Percentiles rank a stretch among this genome's conserved stretches.
Evolutionary conservation across 2,113 vertebrate genomes (phyloP).

Genomic region (Saimiri boliviensis): DNA sequence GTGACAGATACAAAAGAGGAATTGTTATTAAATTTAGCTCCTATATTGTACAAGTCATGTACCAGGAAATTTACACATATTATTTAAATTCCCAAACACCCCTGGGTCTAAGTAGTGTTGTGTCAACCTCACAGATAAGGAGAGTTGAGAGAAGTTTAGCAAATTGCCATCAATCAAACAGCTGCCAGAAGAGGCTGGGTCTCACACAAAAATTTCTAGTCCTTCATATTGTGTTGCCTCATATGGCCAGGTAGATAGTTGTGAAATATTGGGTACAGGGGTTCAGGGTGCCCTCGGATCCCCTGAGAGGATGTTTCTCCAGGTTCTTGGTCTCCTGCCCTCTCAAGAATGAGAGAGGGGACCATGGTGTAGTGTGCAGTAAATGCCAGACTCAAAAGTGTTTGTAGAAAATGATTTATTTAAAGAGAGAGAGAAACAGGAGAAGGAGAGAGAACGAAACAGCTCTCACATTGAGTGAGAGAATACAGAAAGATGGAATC

Average conservation of each 20-base stretch:
- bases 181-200: background rate
- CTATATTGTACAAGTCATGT: background rate
- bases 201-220: background rate
- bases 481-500: no score
- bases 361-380: no score
- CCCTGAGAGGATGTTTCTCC: no score
- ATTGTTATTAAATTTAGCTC: background rate
- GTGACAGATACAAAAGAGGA: background rate
- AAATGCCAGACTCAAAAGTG: no score
- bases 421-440: no score
- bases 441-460: no score
- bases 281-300: no score
- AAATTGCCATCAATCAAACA: background rate
- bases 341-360: no score
- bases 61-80: background rate
- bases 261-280: no score
- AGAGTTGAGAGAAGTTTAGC: background rate
- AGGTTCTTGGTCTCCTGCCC: no score
- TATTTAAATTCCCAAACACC: background rate
- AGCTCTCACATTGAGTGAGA: no score
- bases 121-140: background rate
- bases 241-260: background rate
- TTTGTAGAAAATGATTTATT: no score
- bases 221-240: background rate
- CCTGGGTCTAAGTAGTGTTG: background rate